A percentile compares a stretch with the other conserved stretches of the same genome.
phyloP scores from a whole-genome alignment of 2,113 vertebrate species.

The Rhegmatorhina hoffmannsi region DNA sequence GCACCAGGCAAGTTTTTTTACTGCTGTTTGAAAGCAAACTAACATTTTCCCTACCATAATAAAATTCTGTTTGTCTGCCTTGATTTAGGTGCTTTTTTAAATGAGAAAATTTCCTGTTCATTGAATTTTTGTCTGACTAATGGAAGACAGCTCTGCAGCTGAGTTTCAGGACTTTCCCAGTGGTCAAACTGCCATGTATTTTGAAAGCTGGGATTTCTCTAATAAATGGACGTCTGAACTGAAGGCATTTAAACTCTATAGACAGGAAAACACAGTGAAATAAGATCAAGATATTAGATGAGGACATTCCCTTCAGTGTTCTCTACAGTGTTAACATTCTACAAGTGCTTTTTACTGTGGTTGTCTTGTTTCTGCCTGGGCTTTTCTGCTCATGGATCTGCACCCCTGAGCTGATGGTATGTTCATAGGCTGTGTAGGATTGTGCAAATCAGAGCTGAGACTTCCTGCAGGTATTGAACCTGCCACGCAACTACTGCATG shows the following conservation, averaged over 20 bases:
- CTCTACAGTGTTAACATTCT: neutral
- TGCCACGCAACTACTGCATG: rapidly evolving
- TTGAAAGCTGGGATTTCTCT: conserved; percentile 41
- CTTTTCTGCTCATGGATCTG: neutral
- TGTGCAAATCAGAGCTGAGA: neutral
- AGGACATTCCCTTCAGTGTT: neutral
- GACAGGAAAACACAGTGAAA: neutral
- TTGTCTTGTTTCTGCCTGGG: neutral
- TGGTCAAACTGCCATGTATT: neutral
- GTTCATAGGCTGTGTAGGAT: neutral
- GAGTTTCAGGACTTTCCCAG: conserved; percentile 50
- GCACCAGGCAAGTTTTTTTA: neutral
- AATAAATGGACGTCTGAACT: neutral
- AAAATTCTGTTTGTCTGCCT: neutral
- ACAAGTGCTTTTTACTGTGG: neutral
- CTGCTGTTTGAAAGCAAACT: neutral
- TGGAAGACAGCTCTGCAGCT: neutral
- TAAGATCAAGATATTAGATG: neutral
- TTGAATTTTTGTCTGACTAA: conserved; percentile 47
- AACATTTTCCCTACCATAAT: neutral
- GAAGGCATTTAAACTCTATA: neutral
- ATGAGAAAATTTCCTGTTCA: conserved; percentile 62
- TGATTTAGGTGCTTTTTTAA: conserved; percentile 47
- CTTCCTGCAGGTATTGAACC: neutral
- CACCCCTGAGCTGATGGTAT: neutral